phyloP scores from a whole-genome alignment of 2,888 invertebrate genomes.

The Ditula angustiorana region DNA sequence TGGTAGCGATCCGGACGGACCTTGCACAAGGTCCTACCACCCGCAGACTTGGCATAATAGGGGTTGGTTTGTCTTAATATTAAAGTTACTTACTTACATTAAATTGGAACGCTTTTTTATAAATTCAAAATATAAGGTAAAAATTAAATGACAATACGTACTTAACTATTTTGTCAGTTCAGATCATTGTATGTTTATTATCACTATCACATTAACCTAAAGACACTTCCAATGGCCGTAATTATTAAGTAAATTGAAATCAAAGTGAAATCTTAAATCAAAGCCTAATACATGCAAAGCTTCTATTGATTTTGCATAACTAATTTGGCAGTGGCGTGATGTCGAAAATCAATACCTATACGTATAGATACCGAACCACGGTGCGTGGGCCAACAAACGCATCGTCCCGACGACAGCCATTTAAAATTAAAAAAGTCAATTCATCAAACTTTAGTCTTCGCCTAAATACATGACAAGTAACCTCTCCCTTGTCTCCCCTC shows the following conservation, averaged over 20 bases:
- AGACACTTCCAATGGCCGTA: neutral
- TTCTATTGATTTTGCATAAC: constrained; percentile 30
- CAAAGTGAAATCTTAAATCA: constrained; percentile 14
- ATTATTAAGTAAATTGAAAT: neutral
- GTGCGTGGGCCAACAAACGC: constrained; percentile 65
- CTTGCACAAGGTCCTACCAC: too few relatives aligned
- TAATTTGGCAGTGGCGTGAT: constrained; percentile 56
- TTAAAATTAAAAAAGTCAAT: constrained; percentile 79
- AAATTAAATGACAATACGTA: too few relatives aligned
- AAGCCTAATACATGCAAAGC: neutral
- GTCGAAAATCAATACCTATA: constrained; percentile 75
- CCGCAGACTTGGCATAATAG: too few relatives aligned
- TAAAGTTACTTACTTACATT: too few relatives aligned
- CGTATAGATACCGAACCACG: constrained; percentile 52
- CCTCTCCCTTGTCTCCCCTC: constrained; percentile 80
- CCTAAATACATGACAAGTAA: constrained; percentile 84
- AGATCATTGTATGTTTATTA: neutral
- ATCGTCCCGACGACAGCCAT: constrained; percentile 51
- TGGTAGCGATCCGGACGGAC: too few relatives aligned
- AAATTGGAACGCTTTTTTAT: too few relatives aligned
- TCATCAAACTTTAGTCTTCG: constrained; percentile 80
- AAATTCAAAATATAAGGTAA: too few relatives aligned
- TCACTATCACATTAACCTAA: neutral
- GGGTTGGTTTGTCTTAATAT: too few relatives aligned
- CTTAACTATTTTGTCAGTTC: too few relatives aligned